These are phyloP conservation scores for Scotopteryx bipunctaria DNA, from an alignment of 2,888 invertebrate species.

Conservation along the genomic window DNA sequence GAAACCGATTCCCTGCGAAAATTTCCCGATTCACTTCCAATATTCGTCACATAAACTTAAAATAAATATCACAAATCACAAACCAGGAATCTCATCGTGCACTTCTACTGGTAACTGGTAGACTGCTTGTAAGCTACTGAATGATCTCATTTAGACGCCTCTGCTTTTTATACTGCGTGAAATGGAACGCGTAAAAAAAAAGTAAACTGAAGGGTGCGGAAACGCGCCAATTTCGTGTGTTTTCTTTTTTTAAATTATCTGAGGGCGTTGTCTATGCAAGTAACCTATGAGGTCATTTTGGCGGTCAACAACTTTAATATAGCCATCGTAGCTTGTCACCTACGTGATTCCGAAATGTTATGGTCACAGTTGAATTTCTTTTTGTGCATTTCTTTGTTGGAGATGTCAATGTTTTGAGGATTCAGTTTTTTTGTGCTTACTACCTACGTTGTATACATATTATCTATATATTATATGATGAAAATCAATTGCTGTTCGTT, in stretches of 20 bases:
- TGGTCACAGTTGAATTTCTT: slow-evolving; percentile 19
- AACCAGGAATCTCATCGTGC: slow-evolving; percentile 81
- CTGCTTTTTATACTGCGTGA: slow-evolving; percentile 71
- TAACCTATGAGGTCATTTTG: slow-evolving; percentile 36
- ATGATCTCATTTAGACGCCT: slow-evolving; percentile 67
- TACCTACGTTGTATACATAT: neutral
- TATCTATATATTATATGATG: no score
- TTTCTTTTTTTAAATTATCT: slow-evolving; percentile 25
- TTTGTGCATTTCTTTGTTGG: slow-evolving; percentile 13
- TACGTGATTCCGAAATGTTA: slow-evolving; percentile 17
- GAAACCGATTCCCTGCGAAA: no score
- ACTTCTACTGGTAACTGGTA: slow-evolving; percentile 60
- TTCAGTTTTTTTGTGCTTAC: neutral
- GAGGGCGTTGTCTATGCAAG: slow-evolving; percentile 29
- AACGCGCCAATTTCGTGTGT: slow-evolving; percentile 57
- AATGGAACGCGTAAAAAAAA: slow-evolving; percentile 70
- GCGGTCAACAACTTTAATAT: slow-evolving; percentile 29
- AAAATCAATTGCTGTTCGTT: no score
- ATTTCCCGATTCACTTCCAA: no score
- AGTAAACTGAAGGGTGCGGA: slow-evolving; percentile 77
- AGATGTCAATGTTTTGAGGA: slow-evolving; percentile 19
- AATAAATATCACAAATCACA: no score
- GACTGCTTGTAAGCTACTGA: slow-evolving; percentile 82
- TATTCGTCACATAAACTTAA: no score
- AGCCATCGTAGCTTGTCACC: slow-evolving; percentile 23